These are phyloP conservation scores for Dipodomys merriami DNA, from an alignment of 2,113 vertebrate species.

Conservation along the genomic window DNA sequence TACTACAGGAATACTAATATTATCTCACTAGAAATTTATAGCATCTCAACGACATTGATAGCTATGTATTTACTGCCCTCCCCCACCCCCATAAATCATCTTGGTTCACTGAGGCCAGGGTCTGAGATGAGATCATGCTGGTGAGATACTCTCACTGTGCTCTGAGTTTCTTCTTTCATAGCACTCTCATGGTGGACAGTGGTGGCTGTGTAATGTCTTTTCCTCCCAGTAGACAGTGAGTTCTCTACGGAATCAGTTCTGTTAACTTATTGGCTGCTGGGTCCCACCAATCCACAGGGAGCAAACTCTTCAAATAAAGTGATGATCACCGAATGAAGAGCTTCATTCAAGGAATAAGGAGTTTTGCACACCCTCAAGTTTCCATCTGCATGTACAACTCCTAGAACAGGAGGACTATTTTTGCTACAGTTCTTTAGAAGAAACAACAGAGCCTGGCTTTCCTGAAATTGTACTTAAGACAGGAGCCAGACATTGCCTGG, in stretches of 20 bases:
- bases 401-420: neutral
- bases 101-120: neutral
- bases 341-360: neutral
- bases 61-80: neutral
- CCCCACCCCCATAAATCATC: neutral
- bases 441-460: neutral
- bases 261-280: neutral
- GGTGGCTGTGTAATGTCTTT: neutral
- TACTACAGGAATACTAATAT: neutral
- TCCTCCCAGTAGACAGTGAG: neutral
- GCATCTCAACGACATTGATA: neutral
- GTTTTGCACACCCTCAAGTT: neutral
- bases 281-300: neutral
- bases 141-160: neutral
- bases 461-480: neutral
- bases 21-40: neutral
- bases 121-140: neutral
- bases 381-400: neutral
- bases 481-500: neutral
- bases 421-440: neutral
- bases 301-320: neutral
- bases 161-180: neutral
- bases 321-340: neutral
- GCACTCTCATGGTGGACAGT: neutral
- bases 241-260: neutral